These are phyloP conservation scores for Patella caerulea DNA, from an alignment of 2,888 invertebrate species.

Conservation along the genomic window DNA sequence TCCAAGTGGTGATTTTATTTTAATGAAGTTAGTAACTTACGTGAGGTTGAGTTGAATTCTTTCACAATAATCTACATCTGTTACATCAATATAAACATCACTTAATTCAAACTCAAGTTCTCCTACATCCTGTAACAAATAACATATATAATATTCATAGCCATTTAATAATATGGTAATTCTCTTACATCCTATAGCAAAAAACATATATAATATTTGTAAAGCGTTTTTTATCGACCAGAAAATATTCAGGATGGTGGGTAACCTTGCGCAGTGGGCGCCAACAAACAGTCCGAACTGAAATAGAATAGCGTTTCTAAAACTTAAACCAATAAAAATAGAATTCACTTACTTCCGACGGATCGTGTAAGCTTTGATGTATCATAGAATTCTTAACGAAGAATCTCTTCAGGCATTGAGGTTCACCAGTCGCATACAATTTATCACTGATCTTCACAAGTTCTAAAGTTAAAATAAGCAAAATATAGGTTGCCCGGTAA, in stretches of 20 bases:
- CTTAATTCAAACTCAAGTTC: conserved; percentile 36
- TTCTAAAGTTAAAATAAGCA: conserved; percentile 33
- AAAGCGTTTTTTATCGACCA: neutral
- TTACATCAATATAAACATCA: conserved; percentile 38
- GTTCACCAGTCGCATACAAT: conserved; percentile 34
- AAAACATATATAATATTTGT: too few relatives aligned
- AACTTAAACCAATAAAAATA: neutral
- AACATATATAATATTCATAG: too few relatives aligned
- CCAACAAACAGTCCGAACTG: neutral
- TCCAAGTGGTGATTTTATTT: too few relatives aligned
- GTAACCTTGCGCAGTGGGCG: too few relatives aligned
- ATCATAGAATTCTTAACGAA: conserved; percentile 40
- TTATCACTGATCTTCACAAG: conserved; percentile 44
- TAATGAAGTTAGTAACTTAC: conserved; percentile 33
- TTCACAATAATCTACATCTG: conserved; percentile 48
- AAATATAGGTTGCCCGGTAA: too few relatives aligned
- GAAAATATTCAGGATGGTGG: neutral
- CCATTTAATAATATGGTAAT: too few relatives aligned
- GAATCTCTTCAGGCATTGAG: conserved; percentile 36
- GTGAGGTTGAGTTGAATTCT: conserved; percentile 50
- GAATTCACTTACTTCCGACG: conserved; percentile 35
- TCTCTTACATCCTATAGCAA: too few relatives aligned
- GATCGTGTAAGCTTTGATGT: conserved; percentile 49
- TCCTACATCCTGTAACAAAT: neutral
- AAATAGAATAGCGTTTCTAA: neutral